Percentiles rank a stretch among this genome's conserved stretches.
Evolutionary conservation across 2,888 invertebrate genomes (phyloP).

Genomic region (Melieria crassipennis): DNA sequence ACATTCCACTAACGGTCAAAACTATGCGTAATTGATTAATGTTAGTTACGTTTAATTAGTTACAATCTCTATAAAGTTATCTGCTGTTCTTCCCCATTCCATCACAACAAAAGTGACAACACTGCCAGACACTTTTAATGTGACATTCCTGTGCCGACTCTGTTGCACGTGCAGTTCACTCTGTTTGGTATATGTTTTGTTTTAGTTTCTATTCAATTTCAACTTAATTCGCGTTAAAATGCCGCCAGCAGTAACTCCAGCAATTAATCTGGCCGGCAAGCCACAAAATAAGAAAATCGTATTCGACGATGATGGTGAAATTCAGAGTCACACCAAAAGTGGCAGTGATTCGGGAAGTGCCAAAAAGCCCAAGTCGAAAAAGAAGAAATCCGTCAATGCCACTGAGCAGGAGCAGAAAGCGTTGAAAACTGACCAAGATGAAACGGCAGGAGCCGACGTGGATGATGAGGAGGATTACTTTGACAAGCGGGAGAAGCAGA

Average conservation of each 20-base stretch:
- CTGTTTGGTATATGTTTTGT: conserved; percentile 4
- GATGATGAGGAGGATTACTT: conserved; percentile 49
- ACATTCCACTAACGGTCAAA: too few species aligned
- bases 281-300: conserved; percentile 59
- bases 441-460: background rate
- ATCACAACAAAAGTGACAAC: background rate
- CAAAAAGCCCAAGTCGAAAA: conserved; percentile 34
- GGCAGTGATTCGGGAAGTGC: conserved; percentile 39
- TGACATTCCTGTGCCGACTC: background rate
- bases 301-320: conserved; percentile 57
- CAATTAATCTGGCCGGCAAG: conserved; percentile 35
- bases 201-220: background rate
- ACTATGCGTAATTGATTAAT: background rate
- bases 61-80: background rate
- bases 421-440: conserved; percentile 39
- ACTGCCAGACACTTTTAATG: background rate
- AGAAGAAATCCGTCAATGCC: conserved; percentile 24
- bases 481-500: conserved; percentile 43
- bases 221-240: conserved; percentile 9
- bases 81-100: background rate
- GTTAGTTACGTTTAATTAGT: background rate
- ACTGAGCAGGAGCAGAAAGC: conserved; percentile 19
- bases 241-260: conserved; percentile 8
- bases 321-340: conserved; percentile 37
- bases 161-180: conserved; percentile 15